phyloP scores from a whole-genome alignment of 2,113 vertebrate species.

The Rhipidura dahli region DNA sequence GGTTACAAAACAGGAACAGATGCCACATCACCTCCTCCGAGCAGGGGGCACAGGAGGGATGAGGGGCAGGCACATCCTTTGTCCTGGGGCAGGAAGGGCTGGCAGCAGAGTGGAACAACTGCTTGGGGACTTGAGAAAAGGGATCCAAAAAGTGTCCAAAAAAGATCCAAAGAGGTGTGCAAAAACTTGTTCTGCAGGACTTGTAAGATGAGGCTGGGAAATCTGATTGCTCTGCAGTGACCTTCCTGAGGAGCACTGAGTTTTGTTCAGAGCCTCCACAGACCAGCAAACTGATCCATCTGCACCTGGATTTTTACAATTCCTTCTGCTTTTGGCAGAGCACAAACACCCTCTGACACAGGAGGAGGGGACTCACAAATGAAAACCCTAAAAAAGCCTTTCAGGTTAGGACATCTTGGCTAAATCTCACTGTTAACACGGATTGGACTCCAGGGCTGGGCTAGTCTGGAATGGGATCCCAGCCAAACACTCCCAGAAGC shows the following conservation, averaged over 20 bases:
- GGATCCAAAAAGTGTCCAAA: not conserved
- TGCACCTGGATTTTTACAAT: accelerated
- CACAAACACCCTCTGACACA: not conserved
- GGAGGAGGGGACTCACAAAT: accelerated
- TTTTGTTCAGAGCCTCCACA: not conserved
- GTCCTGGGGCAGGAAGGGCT: not conserved
- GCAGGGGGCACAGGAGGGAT: not conserved
- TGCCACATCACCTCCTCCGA: not conserved
- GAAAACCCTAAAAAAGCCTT: accelerated
- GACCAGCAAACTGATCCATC: not conserved
- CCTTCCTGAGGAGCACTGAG: not conserved
- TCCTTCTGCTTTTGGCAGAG: not conserved
- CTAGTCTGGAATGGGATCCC: not conserved
- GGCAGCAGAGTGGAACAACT: not conserved
- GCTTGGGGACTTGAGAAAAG: not conserved
- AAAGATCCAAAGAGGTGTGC: not conserved
- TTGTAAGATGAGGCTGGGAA: not conserved
- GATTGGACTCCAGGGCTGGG: not conserved
- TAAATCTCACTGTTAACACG: accelerated
- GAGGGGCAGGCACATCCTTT: not conserved
- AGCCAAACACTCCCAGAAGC: not conserved
- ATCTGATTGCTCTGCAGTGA: accelerated
- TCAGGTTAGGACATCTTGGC: not conserved
- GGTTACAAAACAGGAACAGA: not conserved
- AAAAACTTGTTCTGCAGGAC: not conserved